Evolutionary conservation across 2,113 vertebrate genomes (phyloP), one percentile per base, ranked within the genome.

Genomic region (Menura novaehollandiae): DNA sequence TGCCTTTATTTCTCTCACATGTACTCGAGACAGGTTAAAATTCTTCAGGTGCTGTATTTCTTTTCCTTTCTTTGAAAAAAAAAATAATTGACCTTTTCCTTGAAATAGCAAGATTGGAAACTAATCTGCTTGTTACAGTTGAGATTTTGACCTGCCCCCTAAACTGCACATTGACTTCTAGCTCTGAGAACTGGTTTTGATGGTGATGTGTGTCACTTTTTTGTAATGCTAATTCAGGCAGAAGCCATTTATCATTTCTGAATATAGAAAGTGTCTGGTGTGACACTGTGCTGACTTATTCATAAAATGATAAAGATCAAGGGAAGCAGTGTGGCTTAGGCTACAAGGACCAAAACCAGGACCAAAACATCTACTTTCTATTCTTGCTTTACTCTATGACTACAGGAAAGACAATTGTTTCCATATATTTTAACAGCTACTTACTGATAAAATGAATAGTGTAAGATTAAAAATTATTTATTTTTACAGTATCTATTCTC

Each of bases 211-310:
- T 79, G 79, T 80, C 88, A 83, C 75, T 52, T 73, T 72, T 71
- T 73, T 88, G 76, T 80, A 80, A 86, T 37, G 79, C 13, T 91
- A 93, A 93, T 92, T 91, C 93, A 89, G 68, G 76, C 49, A 93
- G 64, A 93, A 84, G 39, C 55, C 43, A 51, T 88, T 79, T 81
- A 88, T 92, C 15, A 71, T 84, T 97, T 92, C 87, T 80, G 67
- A 92, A 79, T 91, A 79, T 16, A 93, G 41, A 56, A 83, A 83
- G 44, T 83, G 64, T 68, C 93, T 7, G 4, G 55, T 58, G 59
- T 77, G 76, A 66, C 75, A 80, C 30, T 66, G 44, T 21, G 51
- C n/a, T 89, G 64, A 63, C 39, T 83, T 92, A 80, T 32, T 85
- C 46, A 81, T 55, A 92, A 84, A 83, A 91, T 27, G 12, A 69